Evolutionary conservation across 2,113 vertebrate species (phyloP).

Genomic region (Psittacara wagleri): DNA sequence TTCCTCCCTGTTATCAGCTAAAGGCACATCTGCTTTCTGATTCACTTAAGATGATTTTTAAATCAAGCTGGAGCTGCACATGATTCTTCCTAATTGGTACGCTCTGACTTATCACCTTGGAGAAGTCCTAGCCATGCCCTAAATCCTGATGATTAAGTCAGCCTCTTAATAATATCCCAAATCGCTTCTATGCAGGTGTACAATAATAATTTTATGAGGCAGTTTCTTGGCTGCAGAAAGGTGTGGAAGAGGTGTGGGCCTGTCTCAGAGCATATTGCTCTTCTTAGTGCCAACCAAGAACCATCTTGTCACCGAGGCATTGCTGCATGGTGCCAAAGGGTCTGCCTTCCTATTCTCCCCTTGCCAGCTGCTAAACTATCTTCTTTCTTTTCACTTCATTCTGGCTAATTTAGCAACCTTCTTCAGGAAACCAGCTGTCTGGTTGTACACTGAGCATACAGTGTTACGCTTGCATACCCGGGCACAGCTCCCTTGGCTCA

Average conservation of each 20-base stretch:
- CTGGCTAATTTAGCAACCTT: background rate
- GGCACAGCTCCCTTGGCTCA: background rate
- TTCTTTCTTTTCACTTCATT: background rate
- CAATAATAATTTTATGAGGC: conserved; percentile 14
- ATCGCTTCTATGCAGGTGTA: background rate
- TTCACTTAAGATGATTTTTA: conserved; percentile 38
- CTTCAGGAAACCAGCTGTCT: background rate
- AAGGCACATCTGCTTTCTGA: conserved; percentile 38
- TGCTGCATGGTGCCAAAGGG: background rate
- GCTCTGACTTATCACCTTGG: conserved; percentile 29
- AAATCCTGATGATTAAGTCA: conserved; percentile 30
- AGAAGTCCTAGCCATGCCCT: conserved; percentile 8
- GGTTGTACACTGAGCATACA: background rate
- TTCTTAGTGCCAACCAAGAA: background rate
- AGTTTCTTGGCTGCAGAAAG: conserved; percentile 11
- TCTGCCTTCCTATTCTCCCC: background rate
- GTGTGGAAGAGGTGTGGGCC: background rate
- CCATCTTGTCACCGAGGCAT: background rate
- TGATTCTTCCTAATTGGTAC: conserved; percentile 22
- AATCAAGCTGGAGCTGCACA: conserved; percentile 1
- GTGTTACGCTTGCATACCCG: accelerated
- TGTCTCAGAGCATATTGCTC: background rate
- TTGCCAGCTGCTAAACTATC: background rate
- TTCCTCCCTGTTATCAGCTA: background rate
- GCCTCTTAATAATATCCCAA: conserved; percentile 17